Base-by-base conservation (phyloP, 2,113 vertebrate species). In the Misgurnus mizolepis region DNA sequence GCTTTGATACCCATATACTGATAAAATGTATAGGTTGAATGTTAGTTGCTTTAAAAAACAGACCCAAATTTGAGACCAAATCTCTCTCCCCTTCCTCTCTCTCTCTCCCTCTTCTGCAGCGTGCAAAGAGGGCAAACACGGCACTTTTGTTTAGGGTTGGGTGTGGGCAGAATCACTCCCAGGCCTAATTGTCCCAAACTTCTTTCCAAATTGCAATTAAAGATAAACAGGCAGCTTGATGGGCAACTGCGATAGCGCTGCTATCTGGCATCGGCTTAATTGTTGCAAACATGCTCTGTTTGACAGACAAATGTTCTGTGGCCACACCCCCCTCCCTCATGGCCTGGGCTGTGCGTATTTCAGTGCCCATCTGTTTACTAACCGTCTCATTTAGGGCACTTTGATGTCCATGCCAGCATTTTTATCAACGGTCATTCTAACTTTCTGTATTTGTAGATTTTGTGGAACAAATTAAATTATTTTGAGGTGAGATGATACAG, bases 251-350 rank as follows among this genome's bases (percentile, higher is more conserved):
- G 92, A 94, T 93, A 92, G 87, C 10, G 67, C 78, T 7, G 78
- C 79, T 93, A 94, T 94, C 93, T 93, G 93, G 92, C 92, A 93
- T 93, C 93, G 15, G 87, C 82, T 86, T 94, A 94, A 94, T 93
- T 93, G 92, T 91, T 84, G 80, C 89, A 92, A 93, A 91, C 90
- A 91, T 90, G 90, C 87, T 91, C 84, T 56, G 71, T 71, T 81
- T 79, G 60, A 66, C 40, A 15, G 65, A 72, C 82, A 89, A 76
- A 84, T 80, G 88, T 90, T 88, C 83, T 85, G 84, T 80, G 22
- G 80, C 85, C 81, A 73, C 11, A 71, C 87, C 80, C 78, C 60
- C 65, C 79, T 78, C 74, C 69, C 12, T 74, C 87, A 83, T 85
- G 87, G 89, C 67, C 87, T 90, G 87, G 83, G 39, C 73, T 49